Base-by-base conservation (phyloP, 2,888 invertebrate species). In the Epistrophella euchroma region DNA sequence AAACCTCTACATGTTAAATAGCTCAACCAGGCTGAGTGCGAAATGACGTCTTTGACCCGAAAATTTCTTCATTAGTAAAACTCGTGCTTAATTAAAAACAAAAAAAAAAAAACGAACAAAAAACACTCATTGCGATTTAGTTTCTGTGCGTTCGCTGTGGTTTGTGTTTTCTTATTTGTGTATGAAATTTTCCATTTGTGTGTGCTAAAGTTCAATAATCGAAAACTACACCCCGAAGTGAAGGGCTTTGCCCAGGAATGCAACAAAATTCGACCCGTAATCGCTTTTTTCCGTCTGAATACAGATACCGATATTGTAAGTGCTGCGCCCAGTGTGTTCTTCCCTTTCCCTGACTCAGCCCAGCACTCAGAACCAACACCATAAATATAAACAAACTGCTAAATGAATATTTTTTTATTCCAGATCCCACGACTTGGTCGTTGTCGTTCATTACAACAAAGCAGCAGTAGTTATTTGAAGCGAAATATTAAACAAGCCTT, bases 361-460 rank as follows among this genome's bases (percentile, higher is more conserved):
- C 9, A 35, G n/a, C 40, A n/a, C 22, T 6, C 17, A 45, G 15
- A 47, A 17, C 45, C 17, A n/a, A 40, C 15, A 32, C 15, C 28
- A 47, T 19, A 32, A 55, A 52, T 75, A 79, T 84, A 79, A 84
- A 84, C 79, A 84, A 74, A 72, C 45, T 62, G 40, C 35, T 79
- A 58, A 70, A 72, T 60, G 22, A 32, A 68, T 73, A 64, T 37
- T 64, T 55, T n/a, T 52, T 35, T 52, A 66, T 78, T 83, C 28
- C 79, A 78, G 83, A 71, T 74, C 77, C n/a, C 40, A 37, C 58
- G 25, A 28, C 15, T 13, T 15, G 15, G 15, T 52, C 9, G 52
- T 17, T 56, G 73, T 58, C n/a, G 35, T 58, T 37, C 35, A 58
- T 37, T 58, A 19, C 35, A 19, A 13, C 5, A 58, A 37, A 19